Percentiles rank a stretch among this genome's conserved stretches.
Conservation (phyloP, 2,888 invertebrate species). For the Ochlodes sylvanus region DNA sequence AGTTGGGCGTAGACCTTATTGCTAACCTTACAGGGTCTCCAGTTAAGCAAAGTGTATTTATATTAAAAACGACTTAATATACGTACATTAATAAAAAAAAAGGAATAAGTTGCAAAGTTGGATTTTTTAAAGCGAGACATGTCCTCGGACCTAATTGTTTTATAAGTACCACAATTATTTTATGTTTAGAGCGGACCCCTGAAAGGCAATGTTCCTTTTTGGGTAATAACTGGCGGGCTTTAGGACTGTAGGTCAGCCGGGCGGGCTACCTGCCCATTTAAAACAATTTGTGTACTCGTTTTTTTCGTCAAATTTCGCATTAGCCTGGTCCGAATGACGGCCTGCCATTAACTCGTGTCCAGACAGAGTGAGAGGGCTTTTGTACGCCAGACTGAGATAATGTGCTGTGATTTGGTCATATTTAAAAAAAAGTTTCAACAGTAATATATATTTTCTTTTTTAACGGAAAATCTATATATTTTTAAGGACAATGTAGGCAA, state of each 20-base stretch:
- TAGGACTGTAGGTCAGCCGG: conserved; percentile 81
- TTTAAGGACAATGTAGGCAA: too few relatives aligned
- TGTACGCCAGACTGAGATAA: conserved; percentile 2
- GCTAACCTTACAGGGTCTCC: too few relatives aligned
- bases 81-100: too few relatives aligned
- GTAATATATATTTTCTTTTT: not conserved
- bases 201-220: conserved; percentile 54
- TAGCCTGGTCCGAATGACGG: conserved; percentile 65
- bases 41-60: too few relatives aligned
- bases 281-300: conserved; percentile 77
- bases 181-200: conserved; percentile 41
- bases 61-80: too few relatives aligned
- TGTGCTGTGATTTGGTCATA: not conserved
- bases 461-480: too few relatives aligned
- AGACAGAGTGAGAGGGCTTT: conserved; percentile 49
- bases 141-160: conserved; percentile 41
- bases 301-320: conserved; percentile 64
- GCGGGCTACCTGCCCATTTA: conserved; percentile 79
- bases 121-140: not conserved
- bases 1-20: too few relatives aligned
- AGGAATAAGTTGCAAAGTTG: too few relatives aligned
- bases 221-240: conserved; percentile 69
- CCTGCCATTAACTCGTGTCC: conserved; percentile 63
- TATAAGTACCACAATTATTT: conserved; percentile 47
- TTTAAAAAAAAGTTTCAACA: not conserved